These are phyloP conservation scores for Hippasteria phrygiana DNA, from an alignment of 53 echinoderm and acorn worm species.

Conservation along the genomic window DNA sequence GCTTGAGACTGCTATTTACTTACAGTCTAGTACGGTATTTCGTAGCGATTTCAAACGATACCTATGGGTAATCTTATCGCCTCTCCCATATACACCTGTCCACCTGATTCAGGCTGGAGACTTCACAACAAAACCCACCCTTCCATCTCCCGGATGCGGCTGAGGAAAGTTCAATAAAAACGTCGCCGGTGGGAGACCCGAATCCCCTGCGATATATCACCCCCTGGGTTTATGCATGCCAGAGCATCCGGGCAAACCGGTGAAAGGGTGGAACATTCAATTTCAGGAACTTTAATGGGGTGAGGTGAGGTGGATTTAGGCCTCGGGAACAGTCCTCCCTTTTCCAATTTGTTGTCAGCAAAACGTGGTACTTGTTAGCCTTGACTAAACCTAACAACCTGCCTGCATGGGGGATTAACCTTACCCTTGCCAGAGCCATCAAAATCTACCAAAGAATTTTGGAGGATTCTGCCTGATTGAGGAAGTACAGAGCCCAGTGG, in stretches of 20 bases:
- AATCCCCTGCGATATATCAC: background rate
- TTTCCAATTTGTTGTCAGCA: background rate
- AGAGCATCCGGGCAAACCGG: background rate
- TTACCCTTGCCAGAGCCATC: background rate
- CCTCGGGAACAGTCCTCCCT: background rate
- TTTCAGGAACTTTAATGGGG: background rate
- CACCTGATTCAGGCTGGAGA: background rate
- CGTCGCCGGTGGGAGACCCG: constrained; percentile 31
- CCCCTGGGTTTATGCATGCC: background rate
- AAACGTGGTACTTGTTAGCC: background rate
- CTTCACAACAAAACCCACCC: constrained; percentile 1
- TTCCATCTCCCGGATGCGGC: background rate
- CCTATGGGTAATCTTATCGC: no score
- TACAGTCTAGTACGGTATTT: no score
- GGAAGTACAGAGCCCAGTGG: no score
- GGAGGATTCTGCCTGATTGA: no score
- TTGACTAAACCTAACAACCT: background rate
- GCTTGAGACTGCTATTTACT: no score
- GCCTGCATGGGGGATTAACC: background rate
- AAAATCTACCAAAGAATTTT: no score
- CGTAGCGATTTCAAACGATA: no score
- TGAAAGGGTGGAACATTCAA: constrained; percentile 21
- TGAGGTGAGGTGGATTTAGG: background rate
- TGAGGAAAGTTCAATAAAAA: constrained; percentile 34
- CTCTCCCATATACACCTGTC: background rate